Evolutionary conservation across 2,888 invertebrate species (phyloP).

Genomic region (Caenorhabditis uteleia): DNA sequence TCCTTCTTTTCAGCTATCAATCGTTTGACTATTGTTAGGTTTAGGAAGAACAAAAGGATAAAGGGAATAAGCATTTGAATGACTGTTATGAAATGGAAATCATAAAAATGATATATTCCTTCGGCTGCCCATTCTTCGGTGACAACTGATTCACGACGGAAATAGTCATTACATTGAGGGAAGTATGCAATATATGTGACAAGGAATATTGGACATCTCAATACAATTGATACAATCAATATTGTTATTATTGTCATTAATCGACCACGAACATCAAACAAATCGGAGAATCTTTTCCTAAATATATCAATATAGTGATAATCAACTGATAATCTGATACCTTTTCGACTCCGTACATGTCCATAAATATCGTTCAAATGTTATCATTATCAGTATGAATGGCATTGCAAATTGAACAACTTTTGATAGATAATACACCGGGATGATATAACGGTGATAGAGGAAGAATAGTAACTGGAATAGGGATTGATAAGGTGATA

Average conservation of each 20-base stretch:
- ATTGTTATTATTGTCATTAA: constrained; percentile 36
- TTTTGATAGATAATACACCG: constrained; percentile 51
- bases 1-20: constrained; percentile 53
- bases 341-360: constrained; percentile 47
- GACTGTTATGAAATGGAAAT: constrained; percentile 46
- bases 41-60: constrained; percentile 48
- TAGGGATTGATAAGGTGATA: background rate
- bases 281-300: constrained; percentile 37
- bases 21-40: constrained; percentile 50
- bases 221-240: constrained; percentile 18
- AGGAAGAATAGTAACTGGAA: constrained; percentile 49
- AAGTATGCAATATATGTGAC: constrained; percentile 43
- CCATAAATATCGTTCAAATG: constrained; percentile 57
- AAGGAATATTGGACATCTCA: constrained; percentile 44
- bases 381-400: constrained; percentile 53
- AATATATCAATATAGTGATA: background rate
- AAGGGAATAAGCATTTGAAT: constrained; percentile 58
- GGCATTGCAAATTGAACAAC: constrained; percentile 59
- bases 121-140: constrained; percentile 33
- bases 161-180: constrained; percentile 44
- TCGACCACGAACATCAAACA: constrained; percentile 45
- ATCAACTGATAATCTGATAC: constrained; percentile 13
- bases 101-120: constrained; percentile 39
- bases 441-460: constrained; percentile 50
- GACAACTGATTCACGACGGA: constrained; percentile 46